Base-by-base conservation (phyloP, 2,113 vertebrate genomes). In the Agelaius phoeniceus region DNA sequence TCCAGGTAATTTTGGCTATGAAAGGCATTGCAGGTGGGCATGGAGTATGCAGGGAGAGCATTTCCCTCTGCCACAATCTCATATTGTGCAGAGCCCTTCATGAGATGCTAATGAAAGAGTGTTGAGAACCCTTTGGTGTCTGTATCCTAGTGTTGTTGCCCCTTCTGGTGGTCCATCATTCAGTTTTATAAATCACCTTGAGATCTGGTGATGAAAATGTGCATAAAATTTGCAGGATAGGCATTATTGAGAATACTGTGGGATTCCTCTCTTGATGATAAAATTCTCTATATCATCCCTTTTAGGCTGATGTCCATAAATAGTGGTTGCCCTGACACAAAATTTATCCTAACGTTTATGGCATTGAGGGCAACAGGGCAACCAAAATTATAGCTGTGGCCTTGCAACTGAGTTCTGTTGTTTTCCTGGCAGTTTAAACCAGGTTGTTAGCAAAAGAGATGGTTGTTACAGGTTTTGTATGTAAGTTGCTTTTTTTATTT, bases 381-480 rank as follows among this genome's bases (percentile, higher is more conserved):
- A 89, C 27, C 69, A 44, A 52, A 88, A 72, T 76, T 46, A 94
- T 52, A 81, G 76, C 88, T 95, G 90, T 63, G 77, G 15, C 75
- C 13, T 58, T 94, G 37, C 37, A 84, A 54, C n/a, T 5, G 2
- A 86, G 63, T 92, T 93, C 85, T 35, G n/a, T 23, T 96, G 68
- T 31, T 91, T 95, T 92, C 10, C 4, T 89, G 81, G 81, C 69
- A 88, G 22, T 85, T 89, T 61, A 88, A 95, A 84, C 61, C 63
- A 78, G 49, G 69, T 91, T 96, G 83, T 75, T 95, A 96, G 81
- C 73, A 97, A 79, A 82, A 62, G 68, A 76, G 62, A 90, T 90
- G 93, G 89, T 95, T 93, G 84, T 83, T 97, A 92, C 58, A 85
- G 48, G 49, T 89, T 87, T 89, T 94, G n/a, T 93, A 44, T 85